Percentiles rank a stretch among this genome's conserved stretches.
These are phyloP conservation scores for Mesitornis unicolor DNA, from an alignment of 2,113 vertebrate species.

Conservation along the genomic window DNA sequence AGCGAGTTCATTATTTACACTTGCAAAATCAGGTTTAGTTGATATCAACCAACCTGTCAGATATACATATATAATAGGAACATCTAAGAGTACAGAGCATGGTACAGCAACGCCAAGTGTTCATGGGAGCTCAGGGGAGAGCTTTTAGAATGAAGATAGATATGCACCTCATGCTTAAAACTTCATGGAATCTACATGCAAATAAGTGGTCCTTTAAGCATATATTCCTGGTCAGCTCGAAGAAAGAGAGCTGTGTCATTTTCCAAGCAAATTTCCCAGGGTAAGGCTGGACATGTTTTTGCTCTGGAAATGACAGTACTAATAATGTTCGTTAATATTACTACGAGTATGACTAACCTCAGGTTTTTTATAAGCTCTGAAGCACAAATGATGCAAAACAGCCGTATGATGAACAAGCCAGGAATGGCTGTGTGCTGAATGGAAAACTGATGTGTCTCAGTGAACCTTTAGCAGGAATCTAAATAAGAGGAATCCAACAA, in stretches of 20 bases:
- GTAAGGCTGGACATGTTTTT: neutral
- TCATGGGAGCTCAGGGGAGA: neutral
- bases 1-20: neutral
- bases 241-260: neutral
- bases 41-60: neutral
- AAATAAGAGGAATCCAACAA: neutral
- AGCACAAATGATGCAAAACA: fast-evolving
- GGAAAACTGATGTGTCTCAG: neutral
- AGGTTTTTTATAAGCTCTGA: neutral
- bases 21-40: neutral
- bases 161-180: neutral
- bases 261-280: neutral
- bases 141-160: neutral
- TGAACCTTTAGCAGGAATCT: neutral
- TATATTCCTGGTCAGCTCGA: neutral
- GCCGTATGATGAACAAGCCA: neutral
- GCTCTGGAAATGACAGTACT: neutral
- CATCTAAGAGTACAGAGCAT: neutral
- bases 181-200: neutral
- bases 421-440: neutral
- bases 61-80: neutral
- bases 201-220: neutral
- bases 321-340: neutral
- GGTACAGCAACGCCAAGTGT: neutral
- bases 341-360: fast-evolving